These are phyloP conservation scores for Tetrax tetrax DNA, from an alignment of 2,113 vertebrate species.

Conservation along the genomic window DNA sequence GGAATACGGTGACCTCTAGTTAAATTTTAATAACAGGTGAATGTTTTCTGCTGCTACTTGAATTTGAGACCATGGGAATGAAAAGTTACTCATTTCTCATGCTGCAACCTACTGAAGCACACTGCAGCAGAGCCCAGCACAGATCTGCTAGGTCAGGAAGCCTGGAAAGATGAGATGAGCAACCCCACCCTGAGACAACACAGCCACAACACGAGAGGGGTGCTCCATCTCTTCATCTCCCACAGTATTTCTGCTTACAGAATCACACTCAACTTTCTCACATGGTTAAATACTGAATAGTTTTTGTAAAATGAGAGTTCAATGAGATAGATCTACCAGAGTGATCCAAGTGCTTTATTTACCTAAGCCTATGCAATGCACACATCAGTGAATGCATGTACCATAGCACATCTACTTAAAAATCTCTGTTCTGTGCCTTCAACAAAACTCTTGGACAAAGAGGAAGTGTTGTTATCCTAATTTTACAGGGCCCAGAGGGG, in stretches of 20 bases:
- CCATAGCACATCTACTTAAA: not conserved
- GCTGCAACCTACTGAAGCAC: not conserved
- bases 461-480: not conserved
- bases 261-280: not conserved
- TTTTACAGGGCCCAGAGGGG: not conserved
- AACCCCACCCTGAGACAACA: not conserved
- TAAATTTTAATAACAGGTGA: not conserved
- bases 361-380: not conserved
- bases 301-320: not conserved
- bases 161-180: not conserved
- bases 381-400: not conserved
- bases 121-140: accelerated
- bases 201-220: not conserved
- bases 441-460: not conserved
- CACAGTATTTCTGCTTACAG: not conserved
- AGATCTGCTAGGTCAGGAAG: not conserved
- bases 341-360: not conserved
- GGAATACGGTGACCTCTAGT: not conserved
- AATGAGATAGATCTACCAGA: not conserved
- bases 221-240: not conserved
- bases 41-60: not conserved
- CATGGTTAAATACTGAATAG: not conserved
- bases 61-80: not conserved
- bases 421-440: not conserved
- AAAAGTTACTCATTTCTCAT: not conserved